phyloP scores from a whole-genome alignment of 2,113 vertebrate genomes.

The Neotoma lepida region DNA sequence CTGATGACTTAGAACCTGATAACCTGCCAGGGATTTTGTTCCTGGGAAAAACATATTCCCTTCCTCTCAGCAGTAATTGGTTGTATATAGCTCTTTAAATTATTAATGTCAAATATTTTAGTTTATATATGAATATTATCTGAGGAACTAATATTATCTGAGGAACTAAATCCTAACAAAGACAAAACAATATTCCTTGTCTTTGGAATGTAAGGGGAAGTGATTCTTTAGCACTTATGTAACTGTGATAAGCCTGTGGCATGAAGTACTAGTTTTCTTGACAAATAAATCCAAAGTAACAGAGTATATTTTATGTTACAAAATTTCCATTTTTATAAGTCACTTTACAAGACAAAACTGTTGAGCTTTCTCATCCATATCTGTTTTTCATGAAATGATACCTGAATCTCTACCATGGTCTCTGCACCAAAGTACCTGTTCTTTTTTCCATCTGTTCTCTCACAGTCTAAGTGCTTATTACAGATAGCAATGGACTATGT shows the following conservation, averaged over 20 bases:
- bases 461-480: background rate
- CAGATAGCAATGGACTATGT: background rate
- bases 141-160: background rate
- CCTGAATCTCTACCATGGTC: background rate
- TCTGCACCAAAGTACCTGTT: background rate
- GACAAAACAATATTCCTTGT: background rate
- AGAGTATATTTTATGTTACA: background rate
- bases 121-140: background rate
- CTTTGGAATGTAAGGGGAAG: background rate
- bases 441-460: background rate
- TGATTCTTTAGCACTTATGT: background rate
- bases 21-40: background rate
- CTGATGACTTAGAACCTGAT: background rate
- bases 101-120: background rate
- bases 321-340: background rate
- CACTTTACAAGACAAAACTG: background rate
- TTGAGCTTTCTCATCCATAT: background rate
- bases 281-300: background rate
- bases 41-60: background rate
- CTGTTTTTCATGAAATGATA: background rate
- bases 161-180: background rate
- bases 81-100: background rate
- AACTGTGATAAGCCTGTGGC: background rate
- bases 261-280: background rate
- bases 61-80: background rate